Evolutionary conservation across 2,113 vertebrate genomes (phyloP).

Genomic region (Geococcyx californianus): DNA sequence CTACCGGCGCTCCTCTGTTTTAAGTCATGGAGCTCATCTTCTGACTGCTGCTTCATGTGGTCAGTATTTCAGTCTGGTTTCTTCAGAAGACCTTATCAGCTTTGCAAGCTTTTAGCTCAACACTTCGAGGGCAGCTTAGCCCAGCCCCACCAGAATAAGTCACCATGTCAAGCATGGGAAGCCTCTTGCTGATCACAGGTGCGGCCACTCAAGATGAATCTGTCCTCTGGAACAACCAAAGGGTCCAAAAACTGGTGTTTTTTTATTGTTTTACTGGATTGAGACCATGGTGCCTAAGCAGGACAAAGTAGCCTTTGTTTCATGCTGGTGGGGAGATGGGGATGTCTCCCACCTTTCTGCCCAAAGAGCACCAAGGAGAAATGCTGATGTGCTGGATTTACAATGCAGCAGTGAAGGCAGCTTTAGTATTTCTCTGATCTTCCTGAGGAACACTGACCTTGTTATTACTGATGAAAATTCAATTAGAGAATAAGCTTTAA

Average conservation of each 20-base stretch:
- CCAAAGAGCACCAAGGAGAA: neutral
- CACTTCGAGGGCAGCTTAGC: rapidly evolving
- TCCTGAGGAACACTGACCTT: neutral
- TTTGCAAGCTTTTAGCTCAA: neutral
- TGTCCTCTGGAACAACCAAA: neutral
- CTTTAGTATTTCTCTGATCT: neutral
- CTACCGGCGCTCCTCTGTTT: neutral
- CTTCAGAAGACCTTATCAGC: neutral
- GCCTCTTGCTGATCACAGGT: neutral
- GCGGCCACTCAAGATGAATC: neutral
- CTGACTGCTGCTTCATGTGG: rapidly evolving
- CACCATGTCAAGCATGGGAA: neutral
- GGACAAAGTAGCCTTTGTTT: neutral
- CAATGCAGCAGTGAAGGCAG: neutral
- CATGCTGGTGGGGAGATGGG: neutral
- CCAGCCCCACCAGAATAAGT: neutral
- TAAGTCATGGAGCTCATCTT: rapidly evolving
- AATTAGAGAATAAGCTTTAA: neutral
- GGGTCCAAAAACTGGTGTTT: neutral
- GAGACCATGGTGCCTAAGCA: neutral
- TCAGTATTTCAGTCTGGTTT: neutral
- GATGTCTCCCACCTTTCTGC: neutral
- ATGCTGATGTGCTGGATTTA: neutral
- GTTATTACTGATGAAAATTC: neutral
- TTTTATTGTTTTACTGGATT: neutral